Conservation (phyloP, 1,140 invertebrate genomes). For the Listronotus bonariensis region DNA sequence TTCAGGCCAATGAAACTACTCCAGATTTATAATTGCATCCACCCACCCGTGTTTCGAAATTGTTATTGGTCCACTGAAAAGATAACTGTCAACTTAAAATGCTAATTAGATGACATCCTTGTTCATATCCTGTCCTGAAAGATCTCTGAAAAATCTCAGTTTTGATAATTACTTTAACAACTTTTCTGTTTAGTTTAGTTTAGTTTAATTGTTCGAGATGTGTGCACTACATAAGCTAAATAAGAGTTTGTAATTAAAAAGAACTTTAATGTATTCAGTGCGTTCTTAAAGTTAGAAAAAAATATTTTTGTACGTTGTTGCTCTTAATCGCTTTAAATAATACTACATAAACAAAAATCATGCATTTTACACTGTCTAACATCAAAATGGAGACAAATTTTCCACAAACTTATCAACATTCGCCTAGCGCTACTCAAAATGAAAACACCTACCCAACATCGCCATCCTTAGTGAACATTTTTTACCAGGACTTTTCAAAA, state of each 20-base stretch:
- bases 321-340: no score
- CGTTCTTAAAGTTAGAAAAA: no score
- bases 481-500: constrained; percentile 10
- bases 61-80: constrained; percentile 30
- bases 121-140: constrained; percentile 11
- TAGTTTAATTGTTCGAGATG: constrained; percentile 1
- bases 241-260: no score
- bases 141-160: constrained; percentile 27
- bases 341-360: background rate
- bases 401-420: background rate
- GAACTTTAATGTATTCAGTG: no score
- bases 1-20: constrained; percentile 16
- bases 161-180: constrained; percentile 32
- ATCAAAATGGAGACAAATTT: constrained; percentile 14
- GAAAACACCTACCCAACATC: background rate
- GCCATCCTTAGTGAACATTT: background rate
- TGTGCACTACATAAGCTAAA: background rate
- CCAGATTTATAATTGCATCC: constrained; percentile 17
- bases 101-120: constrained; percentile 33
- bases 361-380: background rate
- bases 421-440: background rate
- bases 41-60: constrained; percentile 33
- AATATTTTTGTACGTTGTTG: background rate
- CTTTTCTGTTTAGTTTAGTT: constrained; percentile 30
- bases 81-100: constrained; percentile 23